phyloP scores from a whole-genome alignment of 1,140 invertebrate species.

The Anoplolepis gracilipes region DNA sequence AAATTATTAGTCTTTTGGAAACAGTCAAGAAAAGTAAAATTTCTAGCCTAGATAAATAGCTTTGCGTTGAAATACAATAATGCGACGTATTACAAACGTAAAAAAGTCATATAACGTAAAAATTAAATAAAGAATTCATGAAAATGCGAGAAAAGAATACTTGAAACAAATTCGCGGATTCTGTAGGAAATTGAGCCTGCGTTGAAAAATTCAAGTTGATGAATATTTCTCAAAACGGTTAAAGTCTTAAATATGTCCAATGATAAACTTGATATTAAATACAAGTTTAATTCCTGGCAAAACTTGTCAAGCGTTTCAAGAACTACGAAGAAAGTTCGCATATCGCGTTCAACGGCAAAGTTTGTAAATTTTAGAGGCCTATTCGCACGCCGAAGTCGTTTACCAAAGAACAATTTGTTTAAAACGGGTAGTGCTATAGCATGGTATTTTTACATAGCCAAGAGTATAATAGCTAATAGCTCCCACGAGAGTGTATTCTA shows the following conservation, averaged over 20 bases:
- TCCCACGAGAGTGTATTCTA: background rate
- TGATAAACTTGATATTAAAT: constrained; percentile 30
- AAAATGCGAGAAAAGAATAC: background rate
- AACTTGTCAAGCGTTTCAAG: background rate
- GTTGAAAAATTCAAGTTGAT: constrained; percentile 13
- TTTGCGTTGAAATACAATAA: background rate
- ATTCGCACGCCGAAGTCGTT: background rate
- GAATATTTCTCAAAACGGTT: background rate
- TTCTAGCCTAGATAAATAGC: too few relatives aligned
- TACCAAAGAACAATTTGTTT: constrained; percentile 49
- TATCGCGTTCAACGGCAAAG: constrained; percentile 14
- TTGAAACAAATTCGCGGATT: background rate
- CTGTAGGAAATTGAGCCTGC: background rate
- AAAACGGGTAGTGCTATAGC: constrained; percentile 1
- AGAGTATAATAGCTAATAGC: constrained; percentile 63
- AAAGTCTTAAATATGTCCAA: background rate
- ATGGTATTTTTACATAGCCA: constrained; percentile 8
- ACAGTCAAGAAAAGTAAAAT: background rate
- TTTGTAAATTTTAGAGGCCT: background rate
- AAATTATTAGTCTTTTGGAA: background rate
- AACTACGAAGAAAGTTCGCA: constrained; percentile 9
- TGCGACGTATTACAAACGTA: background rate
- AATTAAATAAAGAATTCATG: background rate
- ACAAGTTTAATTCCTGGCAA: background rate
- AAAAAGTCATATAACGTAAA: background rate